Evolutionary conservation across 2,888 invertebrate genomes (phyloP).

Genomic region (Myopa tessellatipennis): DNA sequence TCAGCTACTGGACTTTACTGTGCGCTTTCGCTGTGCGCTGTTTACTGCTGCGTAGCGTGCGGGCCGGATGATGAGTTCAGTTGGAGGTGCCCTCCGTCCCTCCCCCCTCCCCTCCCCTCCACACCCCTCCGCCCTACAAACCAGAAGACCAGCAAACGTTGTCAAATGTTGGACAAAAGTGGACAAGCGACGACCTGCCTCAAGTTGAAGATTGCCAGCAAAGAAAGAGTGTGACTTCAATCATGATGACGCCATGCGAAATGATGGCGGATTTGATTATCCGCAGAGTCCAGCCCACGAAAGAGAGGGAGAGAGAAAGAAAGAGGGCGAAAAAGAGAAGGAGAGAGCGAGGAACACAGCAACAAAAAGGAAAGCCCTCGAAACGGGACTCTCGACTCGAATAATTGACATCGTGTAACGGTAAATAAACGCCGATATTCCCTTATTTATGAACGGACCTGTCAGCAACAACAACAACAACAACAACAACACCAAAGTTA

Average conservation of each 20-base stretch:
- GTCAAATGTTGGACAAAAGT: no score
- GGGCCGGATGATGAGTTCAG: background rate
- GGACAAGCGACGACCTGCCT: no score
- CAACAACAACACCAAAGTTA: background rate
- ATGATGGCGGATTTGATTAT: no score
- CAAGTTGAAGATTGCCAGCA: no score
- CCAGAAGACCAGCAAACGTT: no score
- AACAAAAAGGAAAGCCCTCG: background rate
- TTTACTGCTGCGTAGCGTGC: background rate
- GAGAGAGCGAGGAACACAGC: no score
- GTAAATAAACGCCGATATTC: background rate
- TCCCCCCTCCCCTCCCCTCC: background rate
- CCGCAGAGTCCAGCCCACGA: no score
- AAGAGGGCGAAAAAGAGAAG: no score
- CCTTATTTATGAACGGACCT: background rate
- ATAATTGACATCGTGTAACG: background rate
- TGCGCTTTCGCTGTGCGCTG: background rate
- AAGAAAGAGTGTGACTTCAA: no score
- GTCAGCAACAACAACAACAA: background rate
- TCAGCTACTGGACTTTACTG: constrained; percentile 56
- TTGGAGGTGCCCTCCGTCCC: background rate
- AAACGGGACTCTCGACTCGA: background rate
- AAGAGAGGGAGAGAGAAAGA: no score
- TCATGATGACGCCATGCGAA: no score
- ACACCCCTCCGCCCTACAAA: no score